phyloP scores from a whole-genome alignment of 1,140 invertebrate species.

The Macrocentrus cingulum region DNA sequence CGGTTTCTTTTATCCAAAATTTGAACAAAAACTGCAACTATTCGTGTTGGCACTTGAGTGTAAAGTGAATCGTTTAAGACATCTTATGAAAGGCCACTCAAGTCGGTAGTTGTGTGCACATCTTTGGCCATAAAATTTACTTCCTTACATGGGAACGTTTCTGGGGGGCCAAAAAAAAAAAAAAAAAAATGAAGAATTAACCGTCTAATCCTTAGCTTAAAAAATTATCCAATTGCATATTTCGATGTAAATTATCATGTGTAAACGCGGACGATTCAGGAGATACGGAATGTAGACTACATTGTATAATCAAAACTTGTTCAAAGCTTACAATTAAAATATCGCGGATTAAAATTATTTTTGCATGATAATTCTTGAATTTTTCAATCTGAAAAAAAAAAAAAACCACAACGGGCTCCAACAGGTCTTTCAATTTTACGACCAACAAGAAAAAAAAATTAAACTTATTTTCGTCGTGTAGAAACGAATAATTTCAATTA shows the following conservation, averaged over 20 bases:
- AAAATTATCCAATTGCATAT: background rate
- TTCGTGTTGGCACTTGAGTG: background rate
- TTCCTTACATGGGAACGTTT: too few species aligned
- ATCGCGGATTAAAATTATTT: too few species aligned
- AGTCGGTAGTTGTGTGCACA: conserved; percentile 2
- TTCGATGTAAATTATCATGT: conserved; percentile 2
- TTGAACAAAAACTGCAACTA: conserved; percentile 6
- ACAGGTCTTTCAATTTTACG: too few species aligned
- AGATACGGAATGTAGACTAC: conserved; percentile 23
- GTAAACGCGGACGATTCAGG: background rate
- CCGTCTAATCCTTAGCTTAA: background rate
- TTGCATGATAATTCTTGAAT: too few species aligned
- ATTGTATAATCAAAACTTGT: conserved; percentile 3
- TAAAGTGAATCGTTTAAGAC: conserved; percentile 9
- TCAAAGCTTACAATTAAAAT: too few species aligned
- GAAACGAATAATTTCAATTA: background rate
- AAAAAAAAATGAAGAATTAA: too few species aligned
- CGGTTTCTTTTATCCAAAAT: too few species aligned
- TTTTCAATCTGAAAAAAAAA: too few species aligned
- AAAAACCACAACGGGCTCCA: too few species aligned
- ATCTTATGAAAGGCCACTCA: conserved; percentile 18
- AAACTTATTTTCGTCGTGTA: too few species aligned
- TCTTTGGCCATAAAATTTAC: conserved; percentile 2
- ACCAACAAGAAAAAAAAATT: too few species aligned
- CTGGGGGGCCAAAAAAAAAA: too few species aligned